Conservation (phyloP, 1,140 invertebrate genomes). For the Drosophila quadrilineata region DNA sequence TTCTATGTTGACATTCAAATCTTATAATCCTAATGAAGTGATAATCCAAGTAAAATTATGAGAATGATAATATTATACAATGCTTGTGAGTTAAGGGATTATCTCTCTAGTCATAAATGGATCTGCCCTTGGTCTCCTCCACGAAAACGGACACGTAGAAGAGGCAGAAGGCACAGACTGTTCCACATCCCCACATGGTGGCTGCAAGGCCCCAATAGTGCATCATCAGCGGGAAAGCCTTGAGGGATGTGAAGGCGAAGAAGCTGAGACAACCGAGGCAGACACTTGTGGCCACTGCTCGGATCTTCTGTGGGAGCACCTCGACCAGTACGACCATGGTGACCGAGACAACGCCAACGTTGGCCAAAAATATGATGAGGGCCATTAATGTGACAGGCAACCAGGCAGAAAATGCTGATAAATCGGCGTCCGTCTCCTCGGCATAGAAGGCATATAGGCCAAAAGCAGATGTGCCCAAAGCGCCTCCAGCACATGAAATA, state of each 20-base stretch:
- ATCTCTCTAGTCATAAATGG: conserved; percentile 55
- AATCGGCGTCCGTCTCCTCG: conserved; percentile 45
- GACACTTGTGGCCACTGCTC: conserved; percentile 54
- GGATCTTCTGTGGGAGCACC: conserved; percentile 60
- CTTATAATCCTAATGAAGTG: no score
- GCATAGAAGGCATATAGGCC: conserved; percentile 65
- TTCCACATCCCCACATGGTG: conserved; percentile 68
- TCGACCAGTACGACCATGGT: conserved; percentile 73
- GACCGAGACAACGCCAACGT: conserved; percentile 62
- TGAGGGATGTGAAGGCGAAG: conserved; percentile 62
- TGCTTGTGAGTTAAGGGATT: no score
- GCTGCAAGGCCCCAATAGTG: conserved; percentile 56
- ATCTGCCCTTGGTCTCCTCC: conserved; percentile 72
- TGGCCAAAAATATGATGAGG: conserved; percentile 66
- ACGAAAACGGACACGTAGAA: conserved; percentile 63
- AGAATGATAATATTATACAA: no score
- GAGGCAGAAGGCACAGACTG: conserved; percentile 45
- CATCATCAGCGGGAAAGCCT: conserved; percentile 68
- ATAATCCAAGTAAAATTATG: not conserved
- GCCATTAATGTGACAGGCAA: conserved; percentile 62
- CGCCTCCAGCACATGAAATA: conserved; percentile 50
- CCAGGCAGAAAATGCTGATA: conserved; percentile 55
- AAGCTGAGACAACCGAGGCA: conserved; percentile 59
- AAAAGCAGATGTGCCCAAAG: conserved; percentile 46
- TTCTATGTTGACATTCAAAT: no score